phyloP scores from a whole-genome alignment of 2,888 invertebrate species.

The Acanthopleura granulata region DNA sequence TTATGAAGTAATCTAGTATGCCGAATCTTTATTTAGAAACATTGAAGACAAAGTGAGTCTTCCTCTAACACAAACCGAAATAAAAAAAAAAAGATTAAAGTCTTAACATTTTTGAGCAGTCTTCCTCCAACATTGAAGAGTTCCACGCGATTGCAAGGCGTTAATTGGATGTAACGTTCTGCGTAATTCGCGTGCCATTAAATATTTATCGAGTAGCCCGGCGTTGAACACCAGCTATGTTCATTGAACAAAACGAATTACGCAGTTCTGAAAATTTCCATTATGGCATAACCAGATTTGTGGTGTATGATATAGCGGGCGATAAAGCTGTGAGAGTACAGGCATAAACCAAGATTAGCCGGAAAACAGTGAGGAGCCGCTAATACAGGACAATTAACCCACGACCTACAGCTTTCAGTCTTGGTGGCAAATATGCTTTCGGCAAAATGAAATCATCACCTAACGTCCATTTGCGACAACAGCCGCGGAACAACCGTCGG shows the following conservation, averaged over 20 bases:
- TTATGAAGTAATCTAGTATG: no score
- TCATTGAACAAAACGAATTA: conserved; percentile 10
- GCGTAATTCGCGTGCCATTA: no score
- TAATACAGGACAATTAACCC: conserved; percentile 4
- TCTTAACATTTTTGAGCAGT: no score
- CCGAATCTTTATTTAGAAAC: no score
- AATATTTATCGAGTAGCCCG: no score
- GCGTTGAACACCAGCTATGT: neutral
- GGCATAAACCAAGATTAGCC: neutral
- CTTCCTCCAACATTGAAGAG: no score
- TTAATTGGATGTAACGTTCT: no score
- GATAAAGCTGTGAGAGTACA: neutral
- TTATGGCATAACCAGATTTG: neutral
- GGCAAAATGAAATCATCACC: conserved; percentile 13
- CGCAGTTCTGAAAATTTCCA: neutral
- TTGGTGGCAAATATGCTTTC: conserved; percentile 6
- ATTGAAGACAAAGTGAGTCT: no score
- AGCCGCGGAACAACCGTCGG: neutral
- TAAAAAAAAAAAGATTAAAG: no score
- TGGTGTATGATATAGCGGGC: neutral
- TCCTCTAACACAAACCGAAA: no score
- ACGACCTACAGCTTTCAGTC: neutral
- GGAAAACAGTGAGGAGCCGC: neutral
- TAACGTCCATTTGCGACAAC: neutral
- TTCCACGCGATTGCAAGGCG: no score